Base-by-base conservation (phyloP, 2,888 invertebrate genomes). In the Dasypogon diadema region DNA sequence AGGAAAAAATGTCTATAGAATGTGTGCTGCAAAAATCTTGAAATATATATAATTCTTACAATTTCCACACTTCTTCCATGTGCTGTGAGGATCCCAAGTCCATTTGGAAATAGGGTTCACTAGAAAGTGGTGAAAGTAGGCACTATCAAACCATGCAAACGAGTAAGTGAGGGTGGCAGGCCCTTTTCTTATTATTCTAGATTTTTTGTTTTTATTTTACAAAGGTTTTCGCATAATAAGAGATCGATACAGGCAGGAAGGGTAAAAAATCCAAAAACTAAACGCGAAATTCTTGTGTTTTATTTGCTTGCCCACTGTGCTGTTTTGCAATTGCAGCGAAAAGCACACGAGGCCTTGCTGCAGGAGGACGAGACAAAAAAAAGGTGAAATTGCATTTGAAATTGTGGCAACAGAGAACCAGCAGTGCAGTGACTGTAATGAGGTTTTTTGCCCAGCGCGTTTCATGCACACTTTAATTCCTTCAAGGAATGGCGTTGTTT, bases 391-490 rank as follows among this genome's bases (percentile, higher is more conserved):
- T 42, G 42, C 42, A 42, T 42, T 2, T 12, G 42, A 42, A 42
- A 12, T 42, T 12, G 42, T 3, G n/a, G 42, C 2, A 42, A n/a
- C 42, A 42, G 42, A 1, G 1, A 12, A 3, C 10, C 0, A 30
- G 6, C 5, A 30, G 6, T 30, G 10, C 34, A 42, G 2, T 12
- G 42, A 42, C 8, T 42, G 42, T 42, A 42, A 42, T 42, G 42
- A 42, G 42, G 8, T 42, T 42, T 42, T 42, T 42, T 42, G 3
- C 42, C n/a, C n/a, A 3, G 12, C 42, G n/a, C n/a, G n/a, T n/a
- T 42, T 42, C n/a, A 42, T 60, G 21, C 21, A 37, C 60, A 60
- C 18, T 60, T 60, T 18, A 60, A 60, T 60, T 60, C 60, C 30
- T 58, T 60, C 37, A n/a, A 30, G 18, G 60, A 37, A 30, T 60